Conservation (phyloP, 35 echinoderm and acorn worm species). For the Lytechinus pictus region DNA sequence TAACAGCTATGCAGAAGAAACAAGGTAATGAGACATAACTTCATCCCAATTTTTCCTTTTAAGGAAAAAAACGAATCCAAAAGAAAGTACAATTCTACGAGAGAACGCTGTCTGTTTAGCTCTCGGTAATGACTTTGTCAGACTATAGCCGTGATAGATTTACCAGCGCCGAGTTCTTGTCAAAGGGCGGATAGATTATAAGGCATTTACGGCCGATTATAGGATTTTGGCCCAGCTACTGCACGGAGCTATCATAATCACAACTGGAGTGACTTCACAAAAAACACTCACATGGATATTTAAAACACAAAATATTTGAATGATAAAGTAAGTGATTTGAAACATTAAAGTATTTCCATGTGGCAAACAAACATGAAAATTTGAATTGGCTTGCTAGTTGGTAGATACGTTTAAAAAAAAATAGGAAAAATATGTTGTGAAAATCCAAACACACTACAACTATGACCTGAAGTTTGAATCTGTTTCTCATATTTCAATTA, state of each 20-base stretch:
- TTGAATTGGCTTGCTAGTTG: too few species aligned
- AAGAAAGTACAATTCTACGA: background rate
- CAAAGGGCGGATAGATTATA: conserved; percentile 10
- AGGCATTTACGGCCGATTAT: background rate
- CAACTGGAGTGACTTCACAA: background rate
- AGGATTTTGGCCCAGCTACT: background rate
- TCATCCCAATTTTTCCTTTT: background rate
- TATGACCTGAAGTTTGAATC: too few species aligned
- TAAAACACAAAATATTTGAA: background rate
- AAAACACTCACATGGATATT: background rate
- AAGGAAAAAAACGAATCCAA: background rate
- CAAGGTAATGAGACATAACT: background rate
- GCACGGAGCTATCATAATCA: background rate
- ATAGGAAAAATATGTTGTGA: too few species aligned
- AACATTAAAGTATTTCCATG: too few species aligned
- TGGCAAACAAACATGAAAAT: too few species aligned
- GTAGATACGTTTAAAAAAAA: too few species aligned
- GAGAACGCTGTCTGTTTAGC: background rate
- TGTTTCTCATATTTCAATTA: too few species aligned
- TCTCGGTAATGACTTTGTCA: background rate
- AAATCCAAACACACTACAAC: too few species aligned
- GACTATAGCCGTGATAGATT: background rate
- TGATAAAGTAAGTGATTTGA: too few species aligned
- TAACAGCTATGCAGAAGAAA: background rate
- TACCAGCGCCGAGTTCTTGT: background rate